phyloP scores from a whole-genome alignment of 2,113 vertebrate genomes.

The Madoqua kirkii region DNA sequence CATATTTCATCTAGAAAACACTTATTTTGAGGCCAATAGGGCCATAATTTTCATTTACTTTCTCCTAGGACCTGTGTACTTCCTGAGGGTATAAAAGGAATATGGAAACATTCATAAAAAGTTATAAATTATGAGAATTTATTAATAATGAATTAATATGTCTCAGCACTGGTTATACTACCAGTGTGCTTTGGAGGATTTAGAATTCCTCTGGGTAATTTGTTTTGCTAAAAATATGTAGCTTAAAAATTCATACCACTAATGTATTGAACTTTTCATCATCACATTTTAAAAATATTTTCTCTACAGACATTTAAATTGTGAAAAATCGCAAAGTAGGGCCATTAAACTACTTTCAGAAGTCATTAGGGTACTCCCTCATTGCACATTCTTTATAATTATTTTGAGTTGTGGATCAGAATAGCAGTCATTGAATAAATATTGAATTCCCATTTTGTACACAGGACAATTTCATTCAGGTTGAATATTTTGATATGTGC shows the following conservation, averaged over 20 bases:
- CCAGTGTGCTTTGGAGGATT: conserved; percentile 7
- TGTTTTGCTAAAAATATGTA: conserved; percentile 43
- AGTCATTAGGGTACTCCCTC: background rate
- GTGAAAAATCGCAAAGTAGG: background rate
- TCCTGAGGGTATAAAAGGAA: background rate
- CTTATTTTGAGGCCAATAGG: background rate
- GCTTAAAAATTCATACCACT: background rate
- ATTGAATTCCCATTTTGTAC: background rate
- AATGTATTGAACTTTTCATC: conserved; percentile 16
- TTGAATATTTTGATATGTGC: background rate
- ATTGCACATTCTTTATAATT: background rate
- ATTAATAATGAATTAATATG: conserved; percentile 56
- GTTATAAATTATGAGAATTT: conserved; percentile 2
- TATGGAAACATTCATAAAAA: conserved; percentile 43
- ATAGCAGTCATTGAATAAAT: conserved; percentile 5
- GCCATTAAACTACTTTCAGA: background rate
- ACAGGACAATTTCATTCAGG: background rate
- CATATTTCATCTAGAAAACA: background rate
- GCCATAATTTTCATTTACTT: conserved; percentile 35
- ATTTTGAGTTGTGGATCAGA: conserved; percentile 16
- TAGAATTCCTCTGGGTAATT: conserved; percentile 56
- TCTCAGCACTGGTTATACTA: background rate
- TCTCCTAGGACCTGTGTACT: background rate
- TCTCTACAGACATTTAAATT: background rate
- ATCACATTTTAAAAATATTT: conserved; percentile 1